These are phyloP conservation scores for Hyles euphorbiae DNA, from an alignment of 1,140 invertebrate species.

Conservation along the genomic window DNA sequence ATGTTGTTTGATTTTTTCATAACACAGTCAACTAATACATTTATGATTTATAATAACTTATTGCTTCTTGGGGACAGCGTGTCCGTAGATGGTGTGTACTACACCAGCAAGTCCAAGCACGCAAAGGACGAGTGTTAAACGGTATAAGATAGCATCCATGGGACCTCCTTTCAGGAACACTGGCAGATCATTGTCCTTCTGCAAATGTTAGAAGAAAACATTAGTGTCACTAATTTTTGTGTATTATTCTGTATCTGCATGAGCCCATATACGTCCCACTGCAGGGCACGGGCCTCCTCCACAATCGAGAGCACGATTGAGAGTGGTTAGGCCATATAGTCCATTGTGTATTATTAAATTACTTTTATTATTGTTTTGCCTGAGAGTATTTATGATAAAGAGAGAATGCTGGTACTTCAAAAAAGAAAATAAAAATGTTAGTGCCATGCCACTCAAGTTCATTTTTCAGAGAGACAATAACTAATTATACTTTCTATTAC, in stretches of 20 bases:
- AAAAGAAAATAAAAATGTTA: too few species aligned
- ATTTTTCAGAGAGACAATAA: background rate
- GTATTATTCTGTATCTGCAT: background rate
- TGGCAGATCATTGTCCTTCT: conserved; percentile 65
- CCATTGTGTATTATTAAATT: background rate
- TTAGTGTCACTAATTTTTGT: background rate
- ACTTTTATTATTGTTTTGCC: background rate
- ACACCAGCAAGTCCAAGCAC: conserved; percentile 44
- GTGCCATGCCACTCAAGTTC: background rate
- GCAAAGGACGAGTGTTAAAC: conserved; percentile 51
- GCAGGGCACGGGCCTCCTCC: too few species aligned
- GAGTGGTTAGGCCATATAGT: too few species aligned
- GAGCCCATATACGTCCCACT: background rate
- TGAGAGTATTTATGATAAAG: background rate
- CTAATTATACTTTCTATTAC: background rate
- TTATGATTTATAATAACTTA: conserved; percentile 27
- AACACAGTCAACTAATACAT: conserved; percentile 50
- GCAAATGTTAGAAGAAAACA: conserved; percentile 29
- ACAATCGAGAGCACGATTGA: too few species aligned
- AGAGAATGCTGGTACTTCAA: background rate
- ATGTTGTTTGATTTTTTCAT: conserved; percentile 26
- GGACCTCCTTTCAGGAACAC: conserved; percentile 70
- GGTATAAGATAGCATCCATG: conserved; percentile 66
- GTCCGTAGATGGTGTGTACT: conserved; percentile 46
- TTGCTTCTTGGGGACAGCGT: conserved; percentile 58